Conservation (phyloP, 2,797 vertebrate genomes). For the Fratercula arctica region DNA sequence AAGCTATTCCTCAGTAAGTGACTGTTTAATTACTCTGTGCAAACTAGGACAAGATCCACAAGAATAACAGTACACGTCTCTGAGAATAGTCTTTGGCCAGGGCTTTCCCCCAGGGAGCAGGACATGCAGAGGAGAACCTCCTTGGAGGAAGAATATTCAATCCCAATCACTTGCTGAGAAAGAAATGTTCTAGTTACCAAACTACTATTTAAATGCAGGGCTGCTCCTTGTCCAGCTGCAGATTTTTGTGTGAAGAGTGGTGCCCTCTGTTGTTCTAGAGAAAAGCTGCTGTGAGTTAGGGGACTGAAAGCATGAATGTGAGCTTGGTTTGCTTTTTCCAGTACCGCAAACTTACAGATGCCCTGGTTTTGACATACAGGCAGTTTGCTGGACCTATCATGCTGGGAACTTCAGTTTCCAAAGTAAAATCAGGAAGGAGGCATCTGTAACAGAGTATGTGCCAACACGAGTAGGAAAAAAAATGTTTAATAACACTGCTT, state of each 20-base stretch:
- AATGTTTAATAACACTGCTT: neutral
- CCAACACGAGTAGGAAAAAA: neutral
- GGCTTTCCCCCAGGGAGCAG: neutral
- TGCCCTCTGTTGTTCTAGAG: slow-evolving; percentile 30
- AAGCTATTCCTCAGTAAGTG: neutral
- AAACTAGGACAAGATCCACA: neutral
- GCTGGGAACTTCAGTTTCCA: neutral
- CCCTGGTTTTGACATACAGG: neutral
- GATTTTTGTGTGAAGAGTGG: neutral
- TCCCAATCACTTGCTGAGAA: neutral
- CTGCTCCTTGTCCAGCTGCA: neutral
- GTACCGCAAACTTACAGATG: neutral
- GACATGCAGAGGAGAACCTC: neutral
- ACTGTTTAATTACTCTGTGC: neutral
- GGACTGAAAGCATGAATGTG: neutral
- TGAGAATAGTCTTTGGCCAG: neutral
- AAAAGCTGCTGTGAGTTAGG: neutral
- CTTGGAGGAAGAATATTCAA: neutral
- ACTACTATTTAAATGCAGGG: neutral
- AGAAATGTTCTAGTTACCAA: neutral
- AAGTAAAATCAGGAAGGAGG: neutral
- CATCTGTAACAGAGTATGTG: neutral
- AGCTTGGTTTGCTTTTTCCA: neutral
- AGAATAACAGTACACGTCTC: fast-evolving
- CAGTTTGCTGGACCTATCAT: neutral